Conservation (phyloP, 2,888 invertebrate genomes). For the Chalcosyrphus nemorum region DNA sequence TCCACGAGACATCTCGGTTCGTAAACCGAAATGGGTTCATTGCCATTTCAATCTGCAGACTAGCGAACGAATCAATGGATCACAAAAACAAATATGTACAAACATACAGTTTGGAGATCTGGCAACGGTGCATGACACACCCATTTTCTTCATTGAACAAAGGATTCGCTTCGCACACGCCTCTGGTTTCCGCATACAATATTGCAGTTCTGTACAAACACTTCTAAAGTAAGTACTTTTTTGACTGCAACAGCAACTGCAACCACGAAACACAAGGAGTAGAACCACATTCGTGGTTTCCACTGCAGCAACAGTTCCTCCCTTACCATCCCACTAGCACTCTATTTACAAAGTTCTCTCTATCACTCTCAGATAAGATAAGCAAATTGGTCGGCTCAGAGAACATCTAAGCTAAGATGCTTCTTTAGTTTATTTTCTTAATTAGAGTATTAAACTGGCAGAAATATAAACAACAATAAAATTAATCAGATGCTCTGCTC, state of each 20-base stretch:
- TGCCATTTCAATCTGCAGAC: neutral
- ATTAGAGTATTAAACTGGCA: neutral
- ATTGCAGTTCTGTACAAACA: neutral
- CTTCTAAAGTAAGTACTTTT: neutral
- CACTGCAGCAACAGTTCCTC: neutral
- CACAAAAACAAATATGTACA: neutral
- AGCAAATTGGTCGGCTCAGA: neutral
- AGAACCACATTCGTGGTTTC: neutral
- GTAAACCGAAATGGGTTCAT: neutral
- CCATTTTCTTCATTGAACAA: constrained; percentile 35
- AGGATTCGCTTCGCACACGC: constrained; percentile 12
- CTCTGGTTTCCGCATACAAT: neutral
- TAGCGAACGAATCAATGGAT: neutral
- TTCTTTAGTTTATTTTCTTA: neutral
- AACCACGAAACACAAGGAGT: too few species aligned
- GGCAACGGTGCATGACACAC: constrained; percentile 34
- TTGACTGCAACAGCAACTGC: neutral
- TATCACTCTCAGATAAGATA: neutral
- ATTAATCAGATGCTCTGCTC: neutral
- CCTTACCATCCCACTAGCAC: neutral
- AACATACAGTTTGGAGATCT: neutral
- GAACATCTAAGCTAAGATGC: neutral
- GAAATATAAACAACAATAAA: constrained; percentile 20
- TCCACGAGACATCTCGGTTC: neutral
- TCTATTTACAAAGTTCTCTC: neutral